phyloP scores from a whole-genome alignment of 2,888 invertebrate species.

The Bhutanitis thaidina region DNA sequence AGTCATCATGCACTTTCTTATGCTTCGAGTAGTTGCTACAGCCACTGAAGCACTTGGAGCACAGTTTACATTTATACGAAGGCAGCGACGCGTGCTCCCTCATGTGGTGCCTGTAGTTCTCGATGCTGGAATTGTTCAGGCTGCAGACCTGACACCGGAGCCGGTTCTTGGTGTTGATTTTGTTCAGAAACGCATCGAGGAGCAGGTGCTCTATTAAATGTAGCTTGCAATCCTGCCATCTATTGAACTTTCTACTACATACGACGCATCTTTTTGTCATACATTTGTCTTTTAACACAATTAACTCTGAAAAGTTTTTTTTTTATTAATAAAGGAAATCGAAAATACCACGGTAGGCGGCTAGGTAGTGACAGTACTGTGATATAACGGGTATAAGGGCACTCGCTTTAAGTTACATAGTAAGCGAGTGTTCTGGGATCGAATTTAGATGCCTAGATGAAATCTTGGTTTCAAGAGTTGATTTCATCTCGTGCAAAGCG shows the following conservation, averaged over 20 bases:
- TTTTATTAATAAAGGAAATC: too few species aligned
- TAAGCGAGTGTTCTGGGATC: too few species aligned
- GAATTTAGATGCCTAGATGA: too few species aligned
- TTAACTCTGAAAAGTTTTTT: neutral
- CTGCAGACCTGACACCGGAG: constrained; percentile 41
- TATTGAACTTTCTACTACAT: constrained; percentile 33
- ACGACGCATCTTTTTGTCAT: constrained; percentile 31
- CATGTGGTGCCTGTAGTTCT: constrained; percentile 48
- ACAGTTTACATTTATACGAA: constrained; percentile 48
- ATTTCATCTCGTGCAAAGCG: too few species aligned
- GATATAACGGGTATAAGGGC: too few species aligned
- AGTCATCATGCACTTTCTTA: constrained; percentile 54
- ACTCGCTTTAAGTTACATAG: too few species aligned
- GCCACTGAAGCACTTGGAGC: constrained; percentile 56
- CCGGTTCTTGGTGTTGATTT: neutral
- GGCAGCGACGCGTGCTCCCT: constrained; percentile 50
- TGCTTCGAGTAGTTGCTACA: constrained; percentile 66
- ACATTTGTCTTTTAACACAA: neutral
- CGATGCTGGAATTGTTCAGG: neutral
- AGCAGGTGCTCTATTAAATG: constrained; percentile 57
- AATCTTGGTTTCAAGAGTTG: too few species aligned
- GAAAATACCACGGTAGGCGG: too few species aligned
- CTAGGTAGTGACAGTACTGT: too few species aligned
- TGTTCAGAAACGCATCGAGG: constrained; percentile 37
- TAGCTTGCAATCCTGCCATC: constrained; percentile 44